Percentiles rank a stretch among this genome's conserved stretches.
These are phyloP conservation scores for Acrocephalus kingi DNA, from an alignment of 2,113 vertebrate genomes.

Conservation along the genomic window DNA sequence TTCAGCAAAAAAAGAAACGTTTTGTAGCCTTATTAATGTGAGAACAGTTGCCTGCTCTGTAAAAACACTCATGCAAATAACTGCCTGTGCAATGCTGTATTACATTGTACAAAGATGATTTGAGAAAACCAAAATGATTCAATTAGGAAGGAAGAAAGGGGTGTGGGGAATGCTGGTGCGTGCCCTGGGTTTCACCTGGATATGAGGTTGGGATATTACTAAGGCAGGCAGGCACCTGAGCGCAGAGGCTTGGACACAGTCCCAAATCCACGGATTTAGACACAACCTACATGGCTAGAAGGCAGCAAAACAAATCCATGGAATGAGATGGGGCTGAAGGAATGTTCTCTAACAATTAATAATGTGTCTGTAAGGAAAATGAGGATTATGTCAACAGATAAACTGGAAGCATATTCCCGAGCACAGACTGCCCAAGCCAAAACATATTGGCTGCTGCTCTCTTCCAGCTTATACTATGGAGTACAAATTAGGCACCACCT, in stretches of 20 bases:
- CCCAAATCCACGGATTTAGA: conserved; percentile 40
- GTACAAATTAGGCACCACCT: neutral
- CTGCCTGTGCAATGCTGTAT: neutral
- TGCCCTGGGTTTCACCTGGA: conserved; percentile 57
- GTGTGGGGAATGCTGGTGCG: neutral
- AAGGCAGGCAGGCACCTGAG: conserved; percentile 16
- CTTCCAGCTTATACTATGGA: neutral
- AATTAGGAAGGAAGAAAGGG: conserved; percentile 34
- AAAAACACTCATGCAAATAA: neutral
- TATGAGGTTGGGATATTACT: conserved; percentile 38
- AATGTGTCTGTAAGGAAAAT: conserved; percentile 15
- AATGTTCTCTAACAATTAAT: conserved; percentile 12
- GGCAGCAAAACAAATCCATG: conserved; percentile 32
- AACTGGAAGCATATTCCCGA: neutral
- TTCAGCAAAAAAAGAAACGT: neutral
- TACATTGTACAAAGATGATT: neutral
- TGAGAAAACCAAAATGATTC: conserved; percentile 53
- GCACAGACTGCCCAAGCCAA: neutral
- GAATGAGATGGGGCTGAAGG: conserved; percentile 3
- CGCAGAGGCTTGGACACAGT: conserved; percentile 28
- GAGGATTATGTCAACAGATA: conserved; percentile 20
- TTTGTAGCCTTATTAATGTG: neutral
- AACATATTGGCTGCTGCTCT: neutral
- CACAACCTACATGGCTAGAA: conserved; percentile 9
- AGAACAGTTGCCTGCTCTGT: neutral